These are phyloP conservation scores for Telmatherina bonti DNA, from an alignment of 2,797 vertebrate genomes.

Conservation along the genomic window DNA sequence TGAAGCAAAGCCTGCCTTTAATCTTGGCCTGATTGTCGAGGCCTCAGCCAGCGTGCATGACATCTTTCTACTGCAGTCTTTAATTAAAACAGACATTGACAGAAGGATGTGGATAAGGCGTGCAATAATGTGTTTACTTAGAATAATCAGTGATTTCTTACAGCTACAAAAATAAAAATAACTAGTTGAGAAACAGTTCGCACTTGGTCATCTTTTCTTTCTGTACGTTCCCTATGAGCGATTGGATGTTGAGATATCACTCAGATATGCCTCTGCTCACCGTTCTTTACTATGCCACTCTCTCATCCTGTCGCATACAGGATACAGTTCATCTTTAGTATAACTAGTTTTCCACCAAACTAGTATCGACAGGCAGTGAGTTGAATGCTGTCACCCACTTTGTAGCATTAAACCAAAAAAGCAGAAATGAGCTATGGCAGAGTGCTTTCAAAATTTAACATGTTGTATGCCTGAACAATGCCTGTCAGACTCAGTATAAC, in stretches of 20 bases:
- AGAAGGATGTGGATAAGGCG: slow-evolving; percentile 92
- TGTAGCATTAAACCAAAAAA: slow-evolving; percentile 80
- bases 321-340: slow-evolving; percentile 45
- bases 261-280: slow-evolving; percentile 51
- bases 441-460: slow-evolving; percentile 46
- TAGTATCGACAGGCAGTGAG: slow-evolving; percentile 87
- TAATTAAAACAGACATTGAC: slow-evolving; percentile 96
- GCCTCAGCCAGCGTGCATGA: slow-evolving; percentile 84
- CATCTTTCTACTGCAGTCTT: slow-evolving; percentile 88
- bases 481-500: slow-evolving; percentile 42
- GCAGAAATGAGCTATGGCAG: slow-evolving; percentile 73
- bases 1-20: slow-evolving; percentile 84
- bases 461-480: slow-evolving; percentile 54
- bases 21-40: slow-evolving; percentile 90
- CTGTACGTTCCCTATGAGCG: slow-evolving; percentile 10
- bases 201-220: slow-evolving; percentile 82
- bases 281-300: not conserved
- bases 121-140: slow-evolving; percentile 92
- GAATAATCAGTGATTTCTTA: slow-evolving; percentile 91
- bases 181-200: slow-evolving; percentile 87
- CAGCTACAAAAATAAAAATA: slow-evolving; percentile 90
- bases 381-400: slow-evolving; percentile 85
- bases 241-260: slow-evolving; percentile 64
- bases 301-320: not conserved
- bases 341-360: slow-evolving; percentile 84